Evolutionary conservation across 2,113 vertebrate species (phyloP).

Genomic region (Puntigrus tetrazona): DNA sequence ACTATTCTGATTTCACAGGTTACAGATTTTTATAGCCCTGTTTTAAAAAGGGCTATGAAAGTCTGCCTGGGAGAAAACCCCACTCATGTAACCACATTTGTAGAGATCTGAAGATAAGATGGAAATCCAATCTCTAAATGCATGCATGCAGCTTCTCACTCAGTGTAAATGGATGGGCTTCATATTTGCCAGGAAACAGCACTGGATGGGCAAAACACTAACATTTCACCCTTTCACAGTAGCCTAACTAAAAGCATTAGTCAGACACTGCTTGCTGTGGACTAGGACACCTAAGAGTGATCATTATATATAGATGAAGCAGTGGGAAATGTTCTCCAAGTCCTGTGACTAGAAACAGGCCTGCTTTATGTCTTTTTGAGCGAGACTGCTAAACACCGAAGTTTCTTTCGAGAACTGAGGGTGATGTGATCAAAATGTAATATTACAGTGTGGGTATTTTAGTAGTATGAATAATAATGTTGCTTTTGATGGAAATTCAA

Average conservation of each 20-base stretch:
- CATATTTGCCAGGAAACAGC: conserved; percentile 31
- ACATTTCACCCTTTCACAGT: conserved; percentile 18
- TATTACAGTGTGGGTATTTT: neutral
- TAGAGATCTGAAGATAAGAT: conserved; percentile 53
- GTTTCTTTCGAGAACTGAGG: neutral
- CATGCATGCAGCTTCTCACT: conserved; percentile 36
- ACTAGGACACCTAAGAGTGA: conserved; percentile 28
- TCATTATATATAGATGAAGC: conserved; percentile 42
- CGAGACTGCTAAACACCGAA: neutral
- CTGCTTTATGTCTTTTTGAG: neutral
- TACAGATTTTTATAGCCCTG: neutral
- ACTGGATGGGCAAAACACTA: conserved; percentile 20
- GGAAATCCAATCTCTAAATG: conserved; percentile 56
- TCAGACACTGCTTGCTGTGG: conserved; percentile 19
- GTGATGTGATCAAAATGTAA: neutral
- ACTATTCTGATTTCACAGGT: neutral
- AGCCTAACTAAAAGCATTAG: conserved; percentile 30
- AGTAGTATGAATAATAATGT: neutral
- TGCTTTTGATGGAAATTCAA: neutral
- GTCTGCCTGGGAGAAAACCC: conserved; percentile 21
- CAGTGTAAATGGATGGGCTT: conserved; percentile 21
- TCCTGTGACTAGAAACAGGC: conserved; percentile 30
- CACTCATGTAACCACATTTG: conserved; percentile 55
- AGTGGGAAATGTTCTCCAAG: conserved; percentile 27
- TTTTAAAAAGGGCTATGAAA: conserved; percentile 32